Conservation (phyloP, 2,888 invertebrate genomes). For the Lacanobia oleracea region DNA sequence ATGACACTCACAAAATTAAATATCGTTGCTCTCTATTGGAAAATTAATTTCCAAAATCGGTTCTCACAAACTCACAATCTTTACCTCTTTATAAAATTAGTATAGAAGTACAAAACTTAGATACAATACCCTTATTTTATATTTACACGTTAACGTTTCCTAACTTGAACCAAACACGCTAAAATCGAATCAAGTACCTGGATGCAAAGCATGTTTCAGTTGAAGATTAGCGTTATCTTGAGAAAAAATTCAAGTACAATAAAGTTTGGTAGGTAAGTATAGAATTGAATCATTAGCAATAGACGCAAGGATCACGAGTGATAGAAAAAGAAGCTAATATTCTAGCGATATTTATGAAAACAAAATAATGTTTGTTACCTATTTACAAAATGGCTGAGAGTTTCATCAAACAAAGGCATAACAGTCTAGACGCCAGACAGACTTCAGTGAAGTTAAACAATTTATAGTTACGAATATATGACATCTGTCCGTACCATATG, state of each 20-base stretch:
- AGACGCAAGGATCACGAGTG: too few relatives aligned
- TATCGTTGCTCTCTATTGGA: too few relatives aligned
- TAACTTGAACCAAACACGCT: slow-evolving; percentile 24
- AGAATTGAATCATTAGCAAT: too few relatives aligned
- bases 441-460: slow-evolving; percentile 5
- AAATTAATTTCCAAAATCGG: too few relatives aligned
- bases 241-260: too few relatives aligned
- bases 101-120: too few relatives aligned
- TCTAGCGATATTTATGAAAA: background rate
- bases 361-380: background rate
- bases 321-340: too few relatives aligned
- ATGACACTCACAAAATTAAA: too few relatives aligned
- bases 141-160: background rate
- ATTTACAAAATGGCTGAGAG: background rate
- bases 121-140: too few relatives aligned
- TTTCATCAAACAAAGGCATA: slow-evolving; percentile 16
- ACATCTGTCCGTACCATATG: slow-evolving; percentile 4
- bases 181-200: slow-evolving; percentile 26
- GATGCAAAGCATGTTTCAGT: slow-evolving; percentile 13
- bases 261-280: too few relatives aligned
- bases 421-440: slow-evolving; percentile 30
- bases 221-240: slow-evolving; percentile 7
- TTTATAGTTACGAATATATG: slow-evolving; percentile 1
- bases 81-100: too few relatives aligned
- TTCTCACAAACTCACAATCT: too few relatives aligned